Evolutionary conservation across 1,140 invertebrate genomes (phyloP).

Genomic region (Andricus grossulariae): DNA sequence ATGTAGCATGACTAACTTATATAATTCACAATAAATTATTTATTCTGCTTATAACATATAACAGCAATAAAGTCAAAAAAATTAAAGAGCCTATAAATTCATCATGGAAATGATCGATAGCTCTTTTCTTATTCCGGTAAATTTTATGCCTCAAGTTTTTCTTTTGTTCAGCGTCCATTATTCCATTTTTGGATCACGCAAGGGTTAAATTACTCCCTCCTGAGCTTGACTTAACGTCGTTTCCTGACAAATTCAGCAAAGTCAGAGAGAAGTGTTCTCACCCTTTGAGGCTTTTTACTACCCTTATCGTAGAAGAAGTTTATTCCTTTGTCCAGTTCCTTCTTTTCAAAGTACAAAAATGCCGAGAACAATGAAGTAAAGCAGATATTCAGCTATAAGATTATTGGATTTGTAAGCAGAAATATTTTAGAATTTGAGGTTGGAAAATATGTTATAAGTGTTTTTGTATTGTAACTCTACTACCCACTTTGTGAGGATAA

Average conservation of each 20-base stretch:
- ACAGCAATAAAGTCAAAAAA: background rate
- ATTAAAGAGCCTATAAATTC: background rate
- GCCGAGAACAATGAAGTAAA: background rate
- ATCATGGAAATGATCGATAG: background rate
- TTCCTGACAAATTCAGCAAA: constrained; percentile 7
- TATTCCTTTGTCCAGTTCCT: background rate
- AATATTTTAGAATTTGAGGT: background rate
- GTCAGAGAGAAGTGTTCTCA: constrained; percentile 16
- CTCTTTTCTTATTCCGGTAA: background rate
- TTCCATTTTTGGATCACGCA: constrained; percentile 12
- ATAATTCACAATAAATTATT: too few relatives aligned
- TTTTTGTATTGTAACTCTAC: background rate
- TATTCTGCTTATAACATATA: too few relatives aligned
- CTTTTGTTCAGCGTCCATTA: constrained; percentile 5
- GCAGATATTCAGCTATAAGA: background rate
- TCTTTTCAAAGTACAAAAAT: background rate
- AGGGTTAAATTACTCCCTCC: constrained; percentile 13
- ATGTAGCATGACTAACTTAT: too few relatives aligned
- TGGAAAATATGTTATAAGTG: background rate
- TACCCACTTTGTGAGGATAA: background rate
- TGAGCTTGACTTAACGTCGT: constrained; percentile 4
- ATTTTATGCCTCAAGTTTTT: background rate
- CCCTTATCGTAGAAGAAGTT: background rate
- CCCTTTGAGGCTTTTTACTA: background rate
- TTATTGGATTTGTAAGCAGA: background rate